Conservation (phyloP, 2,888 invertebrate species). For the Lamproptera curius region DNA sequence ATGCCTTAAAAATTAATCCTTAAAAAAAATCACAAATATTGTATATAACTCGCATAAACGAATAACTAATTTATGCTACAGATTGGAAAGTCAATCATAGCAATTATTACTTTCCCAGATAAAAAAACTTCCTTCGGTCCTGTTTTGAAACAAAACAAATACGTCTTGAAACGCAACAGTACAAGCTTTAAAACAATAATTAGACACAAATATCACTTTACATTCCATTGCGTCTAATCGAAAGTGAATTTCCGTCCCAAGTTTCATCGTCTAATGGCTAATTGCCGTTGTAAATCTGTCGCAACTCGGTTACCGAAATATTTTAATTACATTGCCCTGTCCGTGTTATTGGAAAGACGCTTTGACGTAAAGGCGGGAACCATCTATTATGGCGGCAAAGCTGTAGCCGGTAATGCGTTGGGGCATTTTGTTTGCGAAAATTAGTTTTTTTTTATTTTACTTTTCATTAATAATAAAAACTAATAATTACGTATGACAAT, state of each 20-base stretch:
- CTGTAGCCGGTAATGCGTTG: neutral
- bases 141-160: too few species aligned
- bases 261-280: neutral
- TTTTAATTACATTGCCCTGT: constrained; percentile 12
- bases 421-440: too few species aligned
- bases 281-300: constrained; percentile 1
- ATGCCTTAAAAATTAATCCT: neutral
- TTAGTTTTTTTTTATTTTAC: too few species aligned
- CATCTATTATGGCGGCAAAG: constrained; percentile 15
- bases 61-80: too few species aligned
- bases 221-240: neutral
- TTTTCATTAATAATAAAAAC: too few species aligned
- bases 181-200: too few species aligned
- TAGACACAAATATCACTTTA: too few species aligned
- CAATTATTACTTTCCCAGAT: too few species aligned
- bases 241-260: neutral
- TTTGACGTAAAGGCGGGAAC: constrained; percentile 4
- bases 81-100: too few species aligned
- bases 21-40: neutral
- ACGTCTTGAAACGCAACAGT: too few species aligned
- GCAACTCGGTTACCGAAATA: constrained; percentile 1
- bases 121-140: too few species aligned
- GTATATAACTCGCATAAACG: neutral
- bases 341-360: constrained; percentile 7
- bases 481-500: too few species aligned